Base-by-base conservation (phyloP, 2,888 invertebrate species). In the Sminthurides aquaticus region DNA sequence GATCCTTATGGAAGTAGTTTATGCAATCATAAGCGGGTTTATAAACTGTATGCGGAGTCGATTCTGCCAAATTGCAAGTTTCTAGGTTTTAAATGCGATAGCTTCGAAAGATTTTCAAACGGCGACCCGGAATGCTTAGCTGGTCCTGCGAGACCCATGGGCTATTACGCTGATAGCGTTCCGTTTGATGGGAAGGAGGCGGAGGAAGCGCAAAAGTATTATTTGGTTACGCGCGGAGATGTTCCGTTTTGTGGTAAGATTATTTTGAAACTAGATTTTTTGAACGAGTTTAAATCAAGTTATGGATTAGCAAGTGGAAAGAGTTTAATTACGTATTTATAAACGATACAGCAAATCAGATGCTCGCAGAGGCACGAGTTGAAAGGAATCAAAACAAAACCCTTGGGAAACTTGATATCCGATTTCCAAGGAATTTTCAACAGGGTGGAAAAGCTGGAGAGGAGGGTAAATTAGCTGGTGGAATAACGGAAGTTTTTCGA, bases 81-180 rank as follows among this genome's bases (percentile, higher is more conserved):
- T 22, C 8, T 20, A 8, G 52, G 20, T 52, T 52, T 15, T 20
- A 52, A 52, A 20, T 52, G 52, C 52, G 20, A 20, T 20, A 52
- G 5, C 20, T 52, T 20, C 20, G 52, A 22, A 52, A 52, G 20
- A 5, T 52, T 52, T 22, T 5, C 20, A 5, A 20, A 15, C 5
- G 52, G 52, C 5, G 20, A 52, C 20, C 52, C 8, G 5, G 52
- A 52, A 20, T 52, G 52, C 52, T 18, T 22, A 5, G 20, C 52
- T 18, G 20, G 18, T 8, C 20, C 52, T 18, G 20, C 52, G 18
- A 15, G 52, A 8, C 18, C 52, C 20, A 52, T 52, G 52, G 52
- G 52, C 52, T 52, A 52, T 22, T 52, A 52, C 20, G 52, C 52
- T 52, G 52, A 52, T 20, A 22, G 5, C 52, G 52, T 20, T 8